phyloP scores from a whole-genome alignment of 2,797 vertebrate species.

The Discoglossus pictus region DNA sequence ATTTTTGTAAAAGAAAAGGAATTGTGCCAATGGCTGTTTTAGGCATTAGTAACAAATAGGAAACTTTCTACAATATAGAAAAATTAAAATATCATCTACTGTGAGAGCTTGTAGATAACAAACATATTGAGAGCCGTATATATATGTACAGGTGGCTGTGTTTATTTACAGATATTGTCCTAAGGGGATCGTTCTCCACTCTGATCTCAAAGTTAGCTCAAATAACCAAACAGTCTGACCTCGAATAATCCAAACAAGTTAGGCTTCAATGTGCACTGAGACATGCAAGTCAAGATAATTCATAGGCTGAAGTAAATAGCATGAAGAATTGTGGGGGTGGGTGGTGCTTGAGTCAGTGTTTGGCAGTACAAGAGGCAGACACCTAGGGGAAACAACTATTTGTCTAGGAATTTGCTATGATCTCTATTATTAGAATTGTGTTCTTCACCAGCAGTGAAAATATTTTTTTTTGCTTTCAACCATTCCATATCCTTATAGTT shows the following conservation, averaged over 20 bases:
- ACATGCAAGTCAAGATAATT: neutral
- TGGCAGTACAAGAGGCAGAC: constrained; percentile 7
- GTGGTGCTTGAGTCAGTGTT: neutral
- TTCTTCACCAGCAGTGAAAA: neutral
- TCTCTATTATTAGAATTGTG: neutral
- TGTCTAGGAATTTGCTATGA: constrained; percentile 27
- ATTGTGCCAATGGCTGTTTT: neutral
- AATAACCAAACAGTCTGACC: neutral
- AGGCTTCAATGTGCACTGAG: neutral
- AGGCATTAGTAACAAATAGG: neutral
- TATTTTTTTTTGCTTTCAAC: constrained; percentile 6
- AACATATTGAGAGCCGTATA: neutral
- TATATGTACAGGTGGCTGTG: constrained; percentile 1
- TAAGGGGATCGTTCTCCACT: neutral
- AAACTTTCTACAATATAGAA: neutral
- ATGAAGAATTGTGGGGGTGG: neutral
- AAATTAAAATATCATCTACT: neutral
- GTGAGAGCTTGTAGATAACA: neutral
- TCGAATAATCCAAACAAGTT: constrained; percentile 9
- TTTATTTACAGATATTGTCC: constrained; percentile 11
- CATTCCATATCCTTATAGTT: no score
- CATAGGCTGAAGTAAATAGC: neutral
- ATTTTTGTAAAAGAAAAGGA: constrained; percentile 3
- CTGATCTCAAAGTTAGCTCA: neutral
- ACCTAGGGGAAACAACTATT: constrained; percentile 24